These are phyloP conservation scores for Malurus alboscapulatus DNA, from an alignment of 2,113 vertebrate species.

Conservation along the genomic window DNA sequence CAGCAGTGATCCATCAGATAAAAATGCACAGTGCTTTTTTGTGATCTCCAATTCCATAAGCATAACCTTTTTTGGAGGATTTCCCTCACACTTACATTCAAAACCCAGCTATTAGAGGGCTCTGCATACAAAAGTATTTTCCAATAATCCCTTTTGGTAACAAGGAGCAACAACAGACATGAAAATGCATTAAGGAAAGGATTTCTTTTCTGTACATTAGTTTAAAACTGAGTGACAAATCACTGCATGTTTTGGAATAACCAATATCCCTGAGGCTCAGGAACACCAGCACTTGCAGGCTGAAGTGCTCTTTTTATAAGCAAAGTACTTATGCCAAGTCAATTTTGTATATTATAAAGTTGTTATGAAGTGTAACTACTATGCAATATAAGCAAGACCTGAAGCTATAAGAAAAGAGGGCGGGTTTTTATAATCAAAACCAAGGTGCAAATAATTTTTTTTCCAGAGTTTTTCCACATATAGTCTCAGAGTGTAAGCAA, in stretches of 20 bases:
- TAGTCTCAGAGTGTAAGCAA: not conserved
- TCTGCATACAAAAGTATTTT: not conserved
- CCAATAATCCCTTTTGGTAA: not conserved
- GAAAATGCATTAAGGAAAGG: accelerated
- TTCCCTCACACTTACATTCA: not conserved
- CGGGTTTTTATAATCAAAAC: not conserved
- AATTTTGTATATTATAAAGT: not conserved
- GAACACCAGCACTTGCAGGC: not conserved
- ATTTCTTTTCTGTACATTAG: accelerated
- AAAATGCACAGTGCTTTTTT: not conserved
- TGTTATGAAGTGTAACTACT: not conserved
- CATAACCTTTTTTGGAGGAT: not conserved
- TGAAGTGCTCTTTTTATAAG: not conserved
- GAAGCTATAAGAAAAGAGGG: not conserved
- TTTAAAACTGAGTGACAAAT: not conserved
- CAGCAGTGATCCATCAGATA: not conserved
- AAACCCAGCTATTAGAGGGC: not conserved
- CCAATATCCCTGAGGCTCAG: not conserved
- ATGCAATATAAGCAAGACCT: not conserved
- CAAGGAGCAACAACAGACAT: not conserved
- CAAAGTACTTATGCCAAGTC: not conserved
- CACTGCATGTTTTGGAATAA: not conserved
- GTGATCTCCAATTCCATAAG: not conserved
- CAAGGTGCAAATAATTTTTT: not conserved
- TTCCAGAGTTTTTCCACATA: not conserved